Conservation (phyloP, 2,113 vertebrate species). For the Xiphophorus hellerii region DNA sequence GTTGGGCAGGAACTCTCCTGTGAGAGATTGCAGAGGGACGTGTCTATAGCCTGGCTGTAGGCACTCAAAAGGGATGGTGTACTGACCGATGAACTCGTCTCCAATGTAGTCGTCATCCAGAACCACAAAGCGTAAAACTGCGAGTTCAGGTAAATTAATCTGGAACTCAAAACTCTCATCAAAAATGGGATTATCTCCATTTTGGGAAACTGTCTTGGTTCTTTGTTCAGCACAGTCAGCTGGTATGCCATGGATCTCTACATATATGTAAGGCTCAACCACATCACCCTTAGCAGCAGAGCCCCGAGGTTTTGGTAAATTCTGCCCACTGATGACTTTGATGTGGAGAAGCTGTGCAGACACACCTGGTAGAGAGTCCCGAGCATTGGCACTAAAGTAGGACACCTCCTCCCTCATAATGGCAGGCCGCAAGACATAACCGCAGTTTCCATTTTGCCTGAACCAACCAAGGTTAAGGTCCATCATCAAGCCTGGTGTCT, state of each 20-base stretch:
- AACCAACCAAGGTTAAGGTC: constrained; percentile 93
- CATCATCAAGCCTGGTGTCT: constrained; percentile 93
- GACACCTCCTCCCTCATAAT: constrained; percentile 95
- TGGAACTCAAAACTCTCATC: constrained; percentile 95
- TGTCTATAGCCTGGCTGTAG: constrained; percentile 91
- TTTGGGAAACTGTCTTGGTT: constrained; percentile 91
- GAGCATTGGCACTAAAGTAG: constrained; percentile 92
- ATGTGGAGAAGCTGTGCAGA: constrained; percentile 91
- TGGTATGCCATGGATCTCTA: constrained; percentile 91
- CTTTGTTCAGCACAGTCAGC: constrained; percentile 91
- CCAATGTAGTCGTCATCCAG: constrained; percentile 93
- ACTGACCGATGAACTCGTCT: constrained; percentile 94
- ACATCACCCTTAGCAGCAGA: constrained; percentile 93
- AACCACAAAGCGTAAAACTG: constrained; percentile 89
- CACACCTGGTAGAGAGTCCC: constrained; percentile 89
- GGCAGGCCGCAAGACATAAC: constrained; percentile 89
- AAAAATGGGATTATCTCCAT: constrained; percentile 90
- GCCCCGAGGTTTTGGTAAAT: constrained; percentile 91
- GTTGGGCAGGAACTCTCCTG: constrained; percentile 87
- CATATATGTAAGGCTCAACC: constrained; percentile 91
- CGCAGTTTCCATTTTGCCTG: constrained; percentile 90
- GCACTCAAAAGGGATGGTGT: constrained; percentile 93
- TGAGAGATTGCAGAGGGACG: constrained; percentile 88
- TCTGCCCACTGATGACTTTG: constrained; percentile 92
- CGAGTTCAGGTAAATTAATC: constrained; percentile 91